A percentile compares a stretch with the other conserved stretches of the same genome.
These are phyloP conservation scores for Falcaria lacertinaria DNA, from an alignment of 2,888 invertebrate species.

Conservation along the genomic window DNA sequence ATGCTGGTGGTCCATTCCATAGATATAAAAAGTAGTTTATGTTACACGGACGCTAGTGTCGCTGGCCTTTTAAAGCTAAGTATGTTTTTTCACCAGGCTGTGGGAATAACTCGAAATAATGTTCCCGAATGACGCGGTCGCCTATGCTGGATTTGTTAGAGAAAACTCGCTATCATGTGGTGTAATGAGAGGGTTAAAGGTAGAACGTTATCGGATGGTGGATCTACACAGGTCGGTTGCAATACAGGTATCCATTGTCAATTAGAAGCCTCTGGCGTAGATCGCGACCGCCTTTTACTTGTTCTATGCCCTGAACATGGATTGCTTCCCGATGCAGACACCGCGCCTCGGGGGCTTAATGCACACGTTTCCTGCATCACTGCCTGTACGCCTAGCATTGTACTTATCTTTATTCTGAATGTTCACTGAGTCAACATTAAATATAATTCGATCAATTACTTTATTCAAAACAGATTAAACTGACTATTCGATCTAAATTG, in stretches of 20 bases:
- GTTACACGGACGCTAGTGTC: no score
- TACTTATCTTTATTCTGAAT: constrained; percentile 56
- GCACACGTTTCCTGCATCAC: constrained; percentile 73
- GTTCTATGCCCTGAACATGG: constrained; percentile 59
- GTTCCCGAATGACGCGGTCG: no score
- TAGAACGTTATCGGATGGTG: constrained; percentile 46
- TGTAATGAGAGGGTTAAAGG: constrained; percentile 58
- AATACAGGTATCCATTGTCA: constrained; percentile 71
- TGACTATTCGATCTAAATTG: no score
- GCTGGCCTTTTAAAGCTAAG: no score
- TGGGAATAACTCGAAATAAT: no score
- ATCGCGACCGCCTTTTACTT: constrained; percentile 71
- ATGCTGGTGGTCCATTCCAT: no score
- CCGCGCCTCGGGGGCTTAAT: constrained; percentile 64
- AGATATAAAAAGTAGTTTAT: no score
- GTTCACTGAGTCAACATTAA: constrained; percentile 66
- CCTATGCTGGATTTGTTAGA: constrained; percentile 30
- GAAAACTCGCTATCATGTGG: constrained; percentile 30
- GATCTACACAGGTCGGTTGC: constrained; percentile 54
- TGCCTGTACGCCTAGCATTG: constrained; percentile 50
- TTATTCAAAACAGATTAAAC: no score
- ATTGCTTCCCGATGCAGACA: constrained; percentile 67
- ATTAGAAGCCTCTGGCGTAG: constrained; percentile 65
- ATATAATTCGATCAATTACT: constrained; percentile 56
- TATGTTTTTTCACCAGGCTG: no score